phyloP scores from a whole-genome alignment of 2,113 vertebrate genomes.

The Xenopus laevis region DNA sequence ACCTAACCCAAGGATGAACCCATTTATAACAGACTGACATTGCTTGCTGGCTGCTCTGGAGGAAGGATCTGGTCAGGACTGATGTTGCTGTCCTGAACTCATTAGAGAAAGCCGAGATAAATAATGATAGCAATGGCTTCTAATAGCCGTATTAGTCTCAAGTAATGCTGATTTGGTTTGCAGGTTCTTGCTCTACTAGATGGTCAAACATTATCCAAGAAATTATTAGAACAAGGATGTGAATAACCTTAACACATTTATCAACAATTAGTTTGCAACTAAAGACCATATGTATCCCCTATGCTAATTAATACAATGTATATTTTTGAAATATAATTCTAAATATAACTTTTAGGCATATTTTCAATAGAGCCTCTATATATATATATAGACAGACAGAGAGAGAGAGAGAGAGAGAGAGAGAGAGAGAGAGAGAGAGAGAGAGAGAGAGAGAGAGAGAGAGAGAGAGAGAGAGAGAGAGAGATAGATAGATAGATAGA shows the following conservation, averaged over 20 bases:
- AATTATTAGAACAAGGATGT: not conserved
- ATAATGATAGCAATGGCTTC: constrained; percentile 4
- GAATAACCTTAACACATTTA: not conserved
- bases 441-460: too few species aligned
- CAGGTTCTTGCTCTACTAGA: not conserved
- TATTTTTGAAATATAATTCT: too few species aligned
- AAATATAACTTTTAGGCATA: too few species aligned
- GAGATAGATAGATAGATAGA: too few species aligned
- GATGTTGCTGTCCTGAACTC: constrained; percentile 22
- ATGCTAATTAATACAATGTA: too few species aligned
- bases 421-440: too few species aligned
- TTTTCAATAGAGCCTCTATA: too few species aligned
- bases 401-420: too few species aligned
- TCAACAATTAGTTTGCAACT: not conserved
- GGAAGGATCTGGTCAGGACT: constrained; percentile 8
- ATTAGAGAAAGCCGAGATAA: constrained; percentile 18
- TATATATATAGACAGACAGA: too few species aligned
- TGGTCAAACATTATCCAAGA: not conserved
- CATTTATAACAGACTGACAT: constrained; percentile 17
- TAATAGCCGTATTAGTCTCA: constrained; percentile 21
- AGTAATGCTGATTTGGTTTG: not conserved
- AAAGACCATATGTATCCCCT: too few species aligned
- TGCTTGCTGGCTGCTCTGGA: not conserved
- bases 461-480: too few species aligned
- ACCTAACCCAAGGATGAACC: constrained; percentile 5